These are phyloP conservation scores for Eupithecia dodoneata DNA, from an alignment of 2,888 invertebrate genomes.

Conservation along the genomic window DNA sequence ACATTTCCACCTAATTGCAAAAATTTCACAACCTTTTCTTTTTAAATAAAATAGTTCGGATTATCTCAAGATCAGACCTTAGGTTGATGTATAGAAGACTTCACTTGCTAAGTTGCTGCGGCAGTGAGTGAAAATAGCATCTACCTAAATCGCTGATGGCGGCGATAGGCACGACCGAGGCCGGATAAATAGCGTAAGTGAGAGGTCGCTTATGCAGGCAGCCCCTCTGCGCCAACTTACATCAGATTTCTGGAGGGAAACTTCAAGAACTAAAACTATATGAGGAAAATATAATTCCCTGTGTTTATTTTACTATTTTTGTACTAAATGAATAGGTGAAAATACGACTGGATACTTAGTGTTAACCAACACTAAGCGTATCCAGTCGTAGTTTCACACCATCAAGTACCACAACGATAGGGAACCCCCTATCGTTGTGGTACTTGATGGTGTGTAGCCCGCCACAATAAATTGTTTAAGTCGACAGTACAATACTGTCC, in stretches of 20 bases:
- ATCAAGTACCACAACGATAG: no score
- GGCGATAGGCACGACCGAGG: slow-evolving; percentile 15
- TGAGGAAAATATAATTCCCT: not conserved
- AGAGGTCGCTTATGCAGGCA: slow-evolving; percentile 21
- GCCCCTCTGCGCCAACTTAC: not conserved
- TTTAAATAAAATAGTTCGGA: not conserved
- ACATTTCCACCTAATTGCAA: no score
- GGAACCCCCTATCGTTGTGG: no score
- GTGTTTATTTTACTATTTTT: not conserved
- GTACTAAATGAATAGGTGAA: no score
- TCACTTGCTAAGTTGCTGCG: not conserved
- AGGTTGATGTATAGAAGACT: not conserved
- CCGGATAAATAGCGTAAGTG: slow-evolving; percentile 22
- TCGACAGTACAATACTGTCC: no score
- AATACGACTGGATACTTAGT: no score
- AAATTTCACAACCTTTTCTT: not conserved
- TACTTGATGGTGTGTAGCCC: no score
- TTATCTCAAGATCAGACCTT: not conserved
- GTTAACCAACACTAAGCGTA: no score
- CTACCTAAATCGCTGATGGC: slow-evolving; percentile 10
- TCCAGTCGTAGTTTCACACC: no score
- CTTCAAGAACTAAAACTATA: not conserved
- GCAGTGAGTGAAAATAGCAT: slow-evolving; percentile 6
- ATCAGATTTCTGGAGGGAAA: slow-evolving; percentile 1
- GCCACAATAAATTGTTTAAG: no score